Conservation (phyloP, 2,888 invertebrate species). For the Chaetogeoica ovagalla region DNA sequence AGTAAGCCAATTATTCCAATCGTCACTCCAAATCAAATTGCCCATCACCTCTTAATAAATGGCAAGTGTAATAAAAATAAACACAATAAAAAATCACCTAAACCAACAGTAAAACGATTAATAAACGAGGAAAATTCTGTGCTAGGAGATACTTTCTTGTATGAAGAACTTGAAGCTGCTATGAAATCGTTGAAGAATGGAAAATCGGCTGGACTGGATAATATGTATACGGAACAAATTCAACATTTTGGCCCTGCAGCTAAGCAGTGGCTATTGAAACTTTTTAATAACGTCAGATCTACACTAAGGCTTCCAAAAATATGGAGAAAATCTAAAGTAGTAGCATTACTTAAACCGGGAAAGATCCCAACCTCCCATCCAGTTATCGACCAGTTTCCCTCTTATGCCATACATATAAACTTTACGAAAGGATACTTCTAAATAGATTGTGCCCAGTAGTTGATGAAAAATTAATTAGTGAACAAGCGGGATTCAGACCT, state of each 20-base stretch:
- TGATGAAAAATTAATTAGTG: conserved; percentile 10
- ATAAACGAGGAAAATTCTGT: background rate
- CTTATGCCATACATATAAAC: background rate
- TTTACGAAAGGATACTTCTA: background rate
- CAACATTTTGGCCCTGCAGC: too few relatives aligned
- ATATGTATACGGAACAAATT: too few relatives aligned
- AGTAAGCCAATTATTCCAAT: background rate
- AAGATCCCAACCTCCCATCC: background rate
- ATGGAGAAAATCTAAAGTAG: too few relatives aligned
- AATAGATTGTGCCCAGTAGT: background rate
- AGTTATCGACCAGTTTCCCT: background rate
- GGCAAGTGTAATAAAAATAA: background rate
- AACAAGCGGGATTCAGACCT: background rate
- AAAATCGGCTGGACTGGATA: too few relatives aligned
- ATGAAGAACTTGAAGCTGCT: too few relatives aligned
- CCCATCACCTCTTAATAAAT: background rate
- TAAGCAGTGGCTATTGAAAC: too few relatives aligned
- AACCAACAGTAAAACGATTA: background rate
- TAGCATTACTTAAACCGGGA: background rate
- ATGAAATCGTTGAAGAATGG: too few relatives aligned
- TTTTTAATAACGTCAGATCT: too few relatives aligned
- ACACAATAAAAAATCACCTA: background rate
- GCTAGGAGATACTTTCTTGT: too few relatives aligned
- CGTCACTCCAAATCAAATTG: background rate
- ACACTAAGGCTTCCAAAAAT: too few relatives aligned